Evolutionary conservation across 2,113 vertebrate species (phyloP), one percentile per base, ranked within the genome.

Genomic region (Thunnus maccoyii): DNA sequence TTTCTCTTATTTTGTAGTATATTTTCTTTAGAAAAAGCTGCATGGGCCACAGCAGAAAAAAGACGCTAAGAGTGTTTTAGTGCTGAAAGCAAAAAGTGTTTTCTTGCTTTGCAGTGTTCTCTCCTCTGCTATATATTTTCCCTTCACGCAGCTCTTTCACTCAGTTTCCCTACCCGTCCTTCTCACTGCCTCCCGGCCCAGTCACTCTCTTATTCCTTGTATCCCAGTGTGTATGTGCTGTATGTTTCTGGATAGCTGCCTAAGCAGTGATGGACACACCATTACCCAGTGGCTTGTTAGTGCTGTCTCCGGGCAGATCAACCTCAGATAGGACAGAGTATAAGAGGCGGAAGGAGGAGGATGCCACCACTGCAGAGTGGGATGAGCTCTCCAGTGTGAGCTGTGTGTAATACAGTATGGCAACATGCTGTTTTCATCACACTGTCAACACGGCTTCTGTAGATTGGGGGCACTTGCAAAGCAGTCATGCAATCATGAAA

Each of bases 231-330:
- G 78, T 64, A 25, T 71, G 66, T 36, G 0, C 65, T 76, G 70
- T 54, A 72, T 81, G 77, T 81, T 73, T 85, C 72, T 90, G 87
- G 86, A 89, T 70, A 2, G 72, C 80, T 89, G 86, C 90, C 83
- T 65, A 69, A 86, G 88, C 82, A 82, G 60, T 81, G 84, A 78
- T n/a, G 54, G 72, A 81, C 52, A 73, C 58, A 72, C 77, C 30
- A 16, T 78, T 80, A 54, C 66, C 72, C 74, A 14, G 15, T 85
- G 78, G 84, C 83, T 85, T 88, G 79, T 89, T 90, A 88, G 78
- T 48, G 74, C 85, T 89, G 86, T 92, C 85, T 94, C 90, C 30
- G 72, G 89, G 90, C 92, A 94, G 89, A 93, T 86, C 55, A 65
- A 41, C 61, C 83, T 81, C 71, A 9, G 56, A 57, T 18, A 77